Evolutionary conservation across 2,888 invertebrate genomes (phyloP), one percentile per base, ranked within the genome.

Genomic region (Pemphredon lugubris): DNA sequence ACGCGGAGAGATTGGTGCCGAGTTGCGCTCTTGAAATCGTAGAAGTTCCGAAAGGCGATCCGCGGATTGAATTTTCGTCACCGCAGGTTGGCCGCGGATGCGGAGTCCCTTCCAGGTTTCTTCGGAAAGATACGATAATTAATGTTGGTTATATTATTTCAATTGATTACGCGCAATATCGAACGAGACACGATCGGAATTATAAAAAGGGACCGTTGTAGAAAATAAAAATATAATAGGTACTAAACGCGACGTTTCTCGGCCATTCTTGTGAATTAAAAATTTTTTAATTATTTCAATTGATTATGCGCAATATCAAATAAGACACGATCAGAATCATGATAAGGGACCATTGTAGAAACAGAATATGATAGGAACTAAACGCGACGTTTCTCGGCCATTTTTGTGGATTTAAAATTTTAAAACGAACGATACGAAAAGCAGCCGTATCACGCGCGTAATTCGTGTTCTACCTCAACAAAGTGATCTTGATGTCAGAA

Each of bases 1-100:
- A 39, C 4, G 50, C 37, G 11, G 21, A 13, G 9, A 39, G 37
- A 7, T 16, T 42, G 20, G 2, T 23, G 13, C 21, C 30, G 34
- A 14, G n/a, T n/a, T n/a, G 9, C 6, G 39, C 16, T 9, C 20
- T 18, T 71, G 71, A 68, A 75, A 75, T 59, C 47, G 63, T 63
- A 71, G 63, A 75, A 63, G 66, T 66, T 71, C 37, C 44, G 63
- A 40, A 60, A 59, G 65, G 58, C 51, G 32, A 70, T 30, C 14
- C 48, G 14, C 47, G 21, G 37, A 63, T 70, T 67, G n/a, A 70
- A 67, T 63, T 65, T 37, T 54, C 63, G 7, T 32, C 32, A 11
- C 47, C 40, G 50, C 45, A 54, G 20, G 9, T 13, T 23, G 50
- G 13, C 50, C 30, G 37, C 59, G 21, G 40, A 47, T 13, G 44